Conservation (phyloP, 2,113 vertebrate genomes). For the Ailurus styani region DNA sequence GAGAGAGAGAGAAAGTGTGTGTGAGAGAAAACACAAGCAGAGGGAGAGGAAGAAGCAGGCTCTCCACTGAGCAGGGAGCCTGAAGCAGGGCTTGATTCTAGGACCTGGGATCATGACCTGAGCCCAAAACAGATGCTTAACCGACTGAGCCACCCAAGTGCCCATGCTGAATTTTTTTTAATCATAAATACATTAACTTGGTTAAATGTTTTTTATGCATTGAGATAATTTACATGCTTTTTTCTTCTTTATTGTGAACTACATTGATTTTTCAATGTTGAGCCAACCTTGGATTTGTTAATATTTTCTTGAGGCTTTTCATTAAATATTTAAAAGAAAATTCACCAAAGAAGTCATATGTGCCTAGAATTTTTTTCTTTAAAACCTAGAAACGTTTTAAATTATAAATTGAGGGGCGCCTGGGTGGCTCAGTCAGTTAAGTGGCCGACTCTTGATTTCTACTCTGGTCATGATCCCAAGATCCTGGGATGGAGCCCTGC, state of each 20-base stretch:
- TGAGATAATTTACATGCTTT: neutral
- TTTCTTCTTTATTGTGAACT: neutral
- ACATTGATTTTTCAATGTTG: neutral
- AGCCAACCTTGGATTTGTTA: neutral
- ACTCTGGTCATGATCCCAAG: neutral
- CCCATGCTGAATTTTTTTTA: neutral
- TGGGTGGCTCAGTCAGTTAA: neutral
- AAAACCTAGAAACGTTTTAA: neutral
- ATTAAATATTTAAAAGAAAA: neutral
- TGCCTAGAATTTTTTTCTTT: neutral
- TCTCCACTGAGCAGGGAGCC: neutral
- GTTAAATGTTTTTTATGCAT: neutral
- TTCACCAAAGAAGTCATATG: neutral
- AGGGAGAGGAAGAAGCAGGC: neutral
- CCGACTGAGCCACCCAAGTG: neutral
- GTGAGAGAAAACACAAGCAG: neutral
- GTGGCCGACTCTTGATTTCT: neutral
- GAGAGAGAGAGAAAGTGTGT: too few species aligned
- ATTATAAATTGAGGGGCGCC: neutral
- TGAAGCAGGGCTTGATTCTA: neutral
- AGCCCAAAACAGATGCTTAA: neutral
- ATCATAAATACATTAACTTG: neutral
- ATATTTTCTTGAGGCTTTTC: neutral
- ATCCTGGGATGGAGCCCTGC: neutral
- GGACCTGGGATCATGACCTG: neutral